phyloP scores from a whole-genome alignment of 2,797 vertebrate genomes.

The Scolopax bukidnonensis region DNA sequence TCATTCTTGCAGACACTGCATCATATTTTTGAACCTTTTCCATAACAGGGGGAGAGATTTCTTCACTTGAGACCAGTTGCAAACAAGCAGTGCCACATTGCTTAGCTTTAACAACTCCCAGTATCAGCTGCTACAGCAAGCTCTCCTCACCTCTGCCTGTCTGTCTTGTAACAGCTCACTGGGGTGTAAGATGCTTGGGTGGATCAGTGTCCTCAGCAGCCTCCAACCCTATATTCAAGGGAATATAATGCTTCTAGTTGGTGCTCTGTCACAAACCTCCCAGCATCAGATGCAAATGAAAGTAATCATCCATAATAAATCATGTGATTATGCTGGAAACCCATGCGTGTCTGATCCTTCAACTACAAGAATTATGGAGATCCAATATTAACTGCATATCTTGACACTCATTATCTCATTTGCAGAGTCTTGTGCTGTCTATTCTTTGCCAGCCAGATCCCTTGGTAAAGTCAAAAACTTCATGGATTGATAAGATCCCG shows the following conservation, averaged over 20 bases:
- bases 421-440: not conserved
- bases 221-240: not conserved
- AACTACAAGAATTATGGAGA: not conserved
- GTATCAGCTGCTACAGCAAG: not conserved
- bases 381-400: not conserved
- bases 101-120: not conserved
- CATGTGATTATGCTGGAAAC: not conserved
- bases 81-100: slow-evolving; percentile 2
- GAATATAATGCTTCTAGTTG: not conserved
- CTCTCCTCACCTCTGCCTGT: not conserved
- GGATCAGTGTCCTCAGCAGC: not conserved
- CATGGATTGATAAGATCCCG: not conserved
- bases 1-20: not conserved
- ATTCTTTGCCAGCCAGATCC: not conserved
- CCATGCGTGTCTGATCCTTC: slow-evolving; percentile 5
- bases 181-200: not conserved
- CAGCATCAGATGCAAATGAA: not conserved
- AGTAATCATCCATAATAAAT: slow-evolving; percentile 27
- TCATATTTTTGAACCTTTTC: not conserved
- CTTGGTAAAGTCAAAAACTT: not conserved
- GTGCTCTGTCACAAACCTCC: not conserved
- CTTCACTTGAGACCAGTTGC: not conserved
- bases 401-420: not conserved
- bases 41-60: not conserved
- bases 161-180: not conserved